A percentile compares a stretch with the other conserved stretches of the same genome.
phyloP scores from a whole-genome alignment of 2,888 invertebrate genomes.

The Phalangium opilio region DNA sequence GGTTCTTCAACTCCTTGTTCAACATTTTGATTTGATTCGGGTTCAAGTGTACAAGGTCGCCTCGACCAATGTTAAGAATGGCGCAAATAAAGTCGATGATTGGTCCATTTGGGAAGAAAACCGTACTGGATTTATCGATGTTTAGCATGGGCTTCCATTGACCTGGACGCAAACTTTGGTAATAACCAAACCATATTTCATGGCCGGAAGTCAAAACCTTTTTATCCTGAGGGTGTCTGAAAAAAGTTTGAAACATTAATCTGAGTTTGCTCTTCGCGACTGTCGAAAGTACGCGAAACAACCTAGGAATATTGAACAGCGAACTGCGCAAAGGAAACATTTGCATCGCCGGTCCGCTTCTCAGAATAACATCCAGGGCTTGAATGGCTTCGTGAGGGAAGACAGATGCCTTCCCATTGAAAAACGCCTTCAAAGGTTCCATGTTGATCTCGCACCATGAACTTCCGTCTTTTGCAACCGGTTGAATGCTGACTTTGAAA shows the following conservation, averaged over 20 bases:
- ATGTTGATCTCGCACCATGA: conserved; percentile 10
- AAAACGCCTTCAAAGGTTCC: conserved; percentile 12
- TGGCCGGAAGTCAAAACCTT: conserved; percentile 11
- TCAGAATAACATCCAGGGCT: conserved; percentile 15
- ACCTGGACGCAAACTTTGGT: conserved; percentile 15
- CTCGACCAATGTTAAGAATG: neutral
- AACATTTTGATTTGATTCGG: conserved; percentile 24
- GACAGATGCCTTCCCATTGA: neutral
- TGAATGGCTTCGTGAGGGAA: conserved; percentile 13
- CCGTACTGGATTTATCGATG: conserved; percentile 14
- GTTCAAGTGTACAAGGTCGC: neutral
- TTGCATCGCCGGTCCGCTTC: conserved; percentile 10
- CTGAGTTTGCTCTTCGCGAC: too few relatives aligned
- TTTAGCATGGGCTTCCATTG: conserved; percentile 17
- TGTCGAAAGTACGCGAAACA: neutral
- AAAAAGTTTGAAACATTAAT: neutral
- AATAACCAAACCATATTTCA: conserved; percentile 18
- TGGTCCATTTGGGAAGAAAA: conserved; percentile 10
- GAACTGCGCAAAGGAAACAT: conserved; percentile 14
- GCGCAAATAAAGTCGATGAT: conserved; percentile 10
- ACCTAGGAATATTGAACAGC: conserved; percentile 13
- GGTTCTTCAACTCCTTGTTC: conserved; percentile 34
- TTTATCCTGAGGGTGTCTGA: neutral
- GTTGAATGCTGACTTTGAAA: conserved; percentile 11
- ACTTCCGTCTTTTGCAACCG: conserved; percentile 12